Evolutionary conservation across 2,888 invertebrate species (phyloP), one percentile per base, ranked within the genome.

Genomic region (Trichacis sp.): DNA sequence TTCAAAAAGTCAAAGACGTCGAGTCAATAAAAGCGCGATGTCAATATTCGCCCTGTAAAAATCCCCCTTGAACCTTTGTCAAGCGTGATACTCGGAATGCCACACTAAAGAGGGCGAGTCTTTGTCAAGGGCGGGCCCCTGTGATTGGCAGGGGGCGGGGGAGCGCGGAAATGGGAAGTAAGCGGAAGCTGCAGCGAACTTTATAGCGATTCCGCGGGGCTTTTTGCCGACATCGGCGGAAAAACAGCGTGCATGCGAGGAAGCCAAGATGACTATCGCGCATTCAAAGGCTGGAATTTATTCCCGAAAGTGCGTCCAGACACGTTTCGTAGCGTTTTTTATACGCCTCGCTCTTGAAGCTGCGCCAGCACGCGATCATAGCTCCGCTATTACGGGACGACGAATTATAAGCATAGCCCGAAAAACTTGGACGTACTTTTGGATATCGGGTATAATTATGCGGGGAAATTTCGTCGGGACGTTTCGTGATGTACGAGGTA

Each of bases 161-260:
- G 24, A 43, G 6, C 29, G 36, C 47, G 43, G 47, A 48, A 53
- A 59, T 59, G 54, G 49, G 49, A 38, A 49, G 45, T 30, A 53
- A 69, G 58, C 68, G 68, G 64, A 64, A 64, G 51, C 68, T 48
- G 62, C 50, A 42, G 50, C 36, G 53, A 62, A 64, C 59, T 62
- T 59, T 68, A 59, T 51, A 50, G 54, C 48, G 29, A 58, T n/a
- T 49, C 58, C 49, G 56, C 57, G 54, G 62, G 62, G 51, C 17
- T 61, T 63, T 61, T 33, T 20, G 49, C 19, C 24, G 33, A 33
- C 40, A 12, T 42, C n/a, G 59, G 46, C 59, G 48, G 51, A 50
- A 51, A 61, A 55, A 55, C 55, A 55, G 55, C 42, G 40, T 52
- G 30, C 38, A 43, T 18, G 53, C 43, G 43, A 43, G 50, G 15